Evolutionary conservation across 2,888 invertebrate species (phyloP).

Genomic region (Teleiodes luculella): DNA sequence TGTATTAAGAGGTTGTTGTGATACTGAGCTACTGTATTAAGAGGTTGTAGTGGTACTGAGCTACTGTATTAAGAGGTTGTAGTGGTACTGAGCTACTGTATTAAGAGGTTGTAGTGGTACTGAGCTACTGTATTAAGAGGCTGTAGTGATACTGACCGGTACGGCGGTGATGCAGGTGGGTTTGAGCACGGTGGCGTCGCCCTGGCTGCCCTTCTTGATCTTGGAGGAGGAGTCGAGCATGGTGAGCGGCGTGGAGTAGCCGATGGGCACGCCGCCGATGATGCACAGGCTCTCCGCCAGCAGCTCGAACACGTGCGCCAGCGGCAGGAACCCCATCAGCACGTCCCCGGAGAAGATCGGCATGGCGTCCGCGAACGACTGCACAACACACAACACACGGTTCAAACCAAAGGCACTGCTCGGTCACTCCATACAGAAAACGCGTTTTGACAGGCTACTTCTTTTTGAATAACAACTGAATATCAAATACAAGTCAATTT

Average conservation of each 20-base stretch:
- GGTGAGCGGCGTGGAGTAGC: slow-evolving; percentile 97
- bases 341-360: slow-evolving; percentile 86
- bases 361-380: slow-evolving; percentile 87
- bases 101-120: too few species aligned
- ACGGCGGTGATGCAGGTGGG: slow-evolving; percentile 98
- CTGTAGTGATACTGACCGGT: slow-evolving; percentile 82
- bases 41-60: too few species aligned
- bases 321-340: slow-evolving; percentile 96
- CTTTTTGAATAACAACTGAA: too few species aligned
- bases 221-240: slow-evolving; percentile 95
- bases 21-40: too few species aligned
- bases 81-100: too few species aligned
- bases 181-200: slow-evolving; percentile 93
- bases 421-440: too few species aligned
- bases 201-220: slow-evolving; percentile 95
- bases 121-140: too few species aligned
- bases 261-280: slow-evolving; percentile 92
- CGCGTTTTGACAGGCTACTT: too few species aligned
- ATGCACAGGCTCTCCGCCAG: slow-evolving; percentile 93
- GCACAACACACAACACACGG: not conserved
- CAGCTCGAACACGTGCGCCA: slow-evolving; percentile 98
- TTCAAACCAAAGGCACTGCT: too few species aligned
- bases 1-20: too few species aligned
- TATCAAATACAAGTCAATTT: too few species aligned
- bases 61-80: too few species aligned